Evolutionary conservation across 1,140 invertebrate species (phyloP), one percentile per base, ranked within the genome.

Genomic region (Mamestra configurata): DNA sequence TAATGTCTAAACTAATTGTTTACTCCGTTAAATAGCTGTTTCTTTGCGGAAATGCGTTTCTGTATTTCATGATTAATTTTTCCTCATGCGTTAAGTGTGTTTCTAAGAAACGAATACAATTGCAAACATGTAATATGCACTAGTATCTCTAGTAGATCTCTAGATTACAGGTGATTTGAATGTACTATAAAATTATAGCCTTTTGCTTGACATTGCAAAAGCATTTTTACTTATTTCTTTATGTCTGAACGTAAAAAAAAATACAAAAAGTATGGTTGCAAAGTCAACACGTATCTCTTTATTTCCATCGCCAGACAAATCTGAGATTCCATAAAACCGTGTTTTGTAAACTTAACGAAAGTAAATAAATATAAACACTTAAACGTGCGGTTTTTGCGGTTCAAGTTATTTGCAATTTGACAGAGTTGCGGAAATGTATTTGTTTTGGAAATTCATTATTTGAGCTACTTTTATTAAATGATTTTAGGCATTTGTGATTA

Each of bases 1-100:
- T 73, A 35, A 73, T 37, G 71, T 53, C 20, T 73, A 40, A n/a
- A 73, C 31, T 57, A 24, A 73, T 73, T 59, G 71, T 57, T n/a
- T 53, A 37, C 27, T 13, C 35, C 20, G 53, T 24, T 59, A 40
- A 55, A 59, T n/a, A n/a, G 66, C 40, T 70, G 37, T 75, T 57
- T 59, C 31, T 73, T 75, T 75, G 20, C 51, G 71, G 71, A 75
- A 73, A 73, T 57, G 3, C 31, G 18, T 75, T 24, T 59, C n/a
- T 24, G 27, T 71, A 18, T 53, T 18, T 22, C 27, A 0, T 20
- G 27, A 20, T 53, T 53, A 27, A 20, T 51, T 71, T 46, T 70
- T 22, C 66, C 24, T 49, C 43, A 49, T 46, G 43, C 6, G 43
- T 49, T 49, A 15, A 49, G 3, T 4, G 4, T n/a, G 2, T 49